Evolutionary conservation across 1,140 invertebrate genomes (phyloP).

Genomic region (Chymomyza costata): DNA sequence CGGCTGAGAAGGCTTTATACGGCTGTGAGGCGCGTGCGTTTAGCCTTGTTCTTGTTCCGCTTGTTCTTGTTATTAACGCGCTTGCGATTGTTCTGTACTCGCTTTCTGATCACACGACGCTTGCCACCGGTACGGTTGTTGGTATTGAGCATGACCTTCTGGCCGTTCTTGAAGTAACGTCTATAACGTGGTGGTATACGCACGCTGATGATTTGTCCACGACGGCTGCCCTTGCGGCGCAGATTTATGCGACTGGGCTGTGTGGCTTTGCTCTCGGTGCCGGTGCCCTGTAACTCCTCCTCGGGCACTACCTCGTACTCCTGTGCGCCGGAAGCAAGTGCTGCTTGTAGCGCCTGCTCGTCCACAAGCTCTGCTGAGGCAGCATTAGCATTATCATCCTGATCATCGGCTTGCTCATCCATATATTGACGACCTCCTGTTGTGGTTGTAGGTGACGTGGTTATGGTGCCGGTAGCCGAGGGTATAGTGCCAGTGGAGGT

Average conservation of each 20-base stretch:
- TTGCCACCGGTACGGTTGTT: constrained; percentile 39
- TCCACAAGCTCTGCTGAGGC: constrained; percentile 47
- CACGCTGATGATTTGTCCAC: constrained; percentile 54
- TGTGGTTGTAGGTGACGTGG: constrained; percentile 31
- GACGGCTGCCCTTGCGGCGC: constrained; percentile 53
- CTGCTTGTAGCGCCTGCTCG: constrained; percentile 59
- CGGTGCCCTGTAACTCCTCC: constrained; percentile 36
- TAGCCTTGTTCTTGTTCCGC: constrained; percentile 33
- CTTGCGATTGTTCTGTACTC: constrained; percentile 26
- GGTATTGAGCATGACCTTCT: constrained; percentile 66
- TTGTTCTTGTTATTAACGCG: constrained; percentile 29
- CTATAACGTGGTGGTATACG: constrained; percentile 60
- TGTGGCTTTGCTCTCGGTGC: constrained; percentile 49
- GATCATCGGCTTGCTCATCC: constrained; percentile 1
- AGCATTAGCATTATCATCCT: constrained; percentile 15
- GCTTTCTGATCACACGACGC: constrained; percentile 54
- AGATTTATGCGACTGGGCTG: constrained; percentile 52
- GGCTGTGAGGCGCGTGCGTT: constrained; percentile 44
- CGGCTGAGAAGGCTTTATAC: constrained; percentile 14
- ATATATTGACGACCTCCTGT: background rate
- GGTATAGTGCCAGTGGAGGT: constrained; percentile 54
- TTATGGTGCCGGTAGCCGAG: constrained; percentile 47
- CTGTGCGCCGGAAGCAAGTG: constrained; percentile 59
- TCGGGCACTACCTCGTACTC: constrained; percentile 62
- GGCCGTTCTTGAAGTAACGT: constrained; percentile 71